A percentile compares a stretch with the other conserved stretches of the same genome.
phyloP scores from a whole-genome alignment of 2,113 vertebrate genomes.

The Sialia sialis region DNA sequence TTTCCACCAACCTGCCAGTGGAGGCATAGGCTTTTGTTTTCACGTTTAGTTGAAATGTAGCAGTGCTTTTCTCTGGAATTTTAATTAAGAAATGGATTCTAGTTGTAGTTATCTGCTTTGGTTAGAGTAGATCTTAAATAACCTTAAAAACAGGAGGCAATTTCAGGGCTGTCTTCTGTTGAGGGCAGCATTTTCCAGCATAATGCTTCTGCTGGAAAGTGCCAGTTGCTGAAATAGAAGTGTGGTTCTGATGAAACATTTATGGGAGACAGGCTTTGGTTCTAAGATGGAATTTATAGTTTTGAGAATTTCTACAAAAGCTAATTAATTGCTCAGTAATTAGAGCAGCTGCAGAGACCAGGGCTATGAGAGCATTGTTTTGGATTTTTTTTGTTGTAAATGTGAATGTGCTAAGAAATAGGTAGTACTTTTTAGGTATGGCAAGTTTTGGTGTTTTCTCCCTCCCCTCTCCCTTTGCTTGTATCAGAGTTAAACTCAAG shows the following conservation, averaged over 20 bases:
- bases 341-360: not conserved
- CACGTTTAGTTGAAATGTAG: not conserved
- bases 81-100: not conserved
- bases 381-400: not conserved
- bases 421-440: not conserved
- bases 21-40: not conserved
- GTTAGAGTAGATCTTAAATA: not conserved
- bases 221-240: constrained; percentile 3
- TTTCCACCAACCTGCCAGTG: not conserved
- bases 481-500: not conserved
- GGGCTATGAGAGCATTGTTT: not conserved
- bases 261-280: not conserved
- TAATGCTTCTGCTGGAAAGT: not conserved
- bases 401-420: not conserved
- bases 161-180: not conserved
- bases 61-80: not conserved
- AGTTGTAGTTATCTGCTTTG: not conserved
- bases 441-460: not conserved
- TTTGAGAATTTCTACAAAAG: not conserved
- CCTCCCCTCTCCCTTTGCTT: not conserved
- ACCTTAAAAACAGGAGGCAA: not conserved
- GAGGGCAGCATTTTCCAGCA: not conserved
- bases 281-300: not conserved
- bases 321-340: constrained; percentile 22
- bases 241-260: not conserved